Evolutionary conservation across 1,140 invertebrate genomes (phyloP).

Genomic region (Drosophila eugracilis): DNA sequence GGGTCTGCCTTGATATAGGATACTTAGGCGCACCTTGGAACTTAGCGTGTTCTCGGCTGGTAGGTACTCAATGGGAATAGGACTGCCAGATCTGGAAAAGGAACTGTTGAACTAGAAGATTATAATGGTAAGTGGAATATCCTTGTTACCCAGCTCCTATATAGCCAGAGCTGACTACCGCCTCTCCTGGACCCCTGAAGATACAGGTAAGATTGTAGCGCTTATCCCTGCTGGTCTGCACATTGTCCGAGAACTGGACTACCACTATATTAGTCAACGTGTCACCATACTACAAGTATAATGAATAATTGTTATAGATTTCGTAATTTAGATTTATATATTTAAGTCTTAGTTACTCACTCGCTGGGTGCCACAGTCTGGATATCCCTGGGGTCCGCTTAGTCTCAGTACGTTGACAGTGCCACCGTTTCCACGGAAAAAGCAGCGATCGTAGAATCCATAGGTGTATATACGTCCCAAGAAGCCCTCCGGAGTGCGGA

Average conservation of each 20-base stretch:
- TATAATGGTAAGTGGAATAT: neutral
- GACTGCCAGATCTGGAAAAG: slow-evolving; percentile 91
- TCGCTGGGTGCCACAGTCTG: slow-evolving; percentile 94
- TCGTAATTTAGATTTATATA: too few species aligned
- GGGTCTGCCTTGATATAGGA: slow-evolving; percentile 94
- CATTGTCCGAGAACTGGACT: slow-evolving; percentile 96
- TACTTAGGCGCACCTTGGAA: slow-evolving; percentile 93
- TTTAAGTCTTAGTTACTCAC: slow-evolving; percentile 84
- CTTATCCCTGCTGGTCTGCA: slow-evolving; percentile 95
- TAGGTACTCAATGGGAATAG: slow-evolving; percentile 95
- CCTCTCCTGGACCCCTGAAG: slow-evolving; percentile 95
- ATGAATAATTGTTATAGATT: too few species aligned
- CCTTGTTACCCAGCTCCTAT: slow-evolving; percentile 93
- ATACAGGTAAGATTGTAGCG: slow-evolving; percentile 96
- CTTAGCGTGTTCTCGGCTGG: slow-evolving; percentile 95
- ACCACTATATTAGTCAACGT: slow-evolving; percentile 97
- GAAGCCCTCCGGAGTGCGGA: slow-evolving; percentile 94
- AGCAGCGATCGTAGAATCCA: slow-evolving; percentile 95
- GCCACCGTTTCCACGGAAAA: slow-evolving; percentile 95
- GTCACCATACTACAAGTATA: slow-evolving; percentile 90
- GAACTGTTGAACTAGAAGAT: neutral
- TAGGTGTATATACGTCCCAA: slow-evolving; percentile 96
- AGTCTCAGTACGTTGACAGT: slow-evolving; percentile 93
- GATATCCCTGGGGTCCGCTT: slow-evolving; percentile 94
- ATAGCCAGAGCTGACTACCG: slow-evolving; percentile 96